A percentile compares a stretch with the other conserved stretches of the same genome.
phyloP scores from a whole-genome alignment of 2,888 invertebrate genomes.

The Drosophila tripunctata region DNA sequence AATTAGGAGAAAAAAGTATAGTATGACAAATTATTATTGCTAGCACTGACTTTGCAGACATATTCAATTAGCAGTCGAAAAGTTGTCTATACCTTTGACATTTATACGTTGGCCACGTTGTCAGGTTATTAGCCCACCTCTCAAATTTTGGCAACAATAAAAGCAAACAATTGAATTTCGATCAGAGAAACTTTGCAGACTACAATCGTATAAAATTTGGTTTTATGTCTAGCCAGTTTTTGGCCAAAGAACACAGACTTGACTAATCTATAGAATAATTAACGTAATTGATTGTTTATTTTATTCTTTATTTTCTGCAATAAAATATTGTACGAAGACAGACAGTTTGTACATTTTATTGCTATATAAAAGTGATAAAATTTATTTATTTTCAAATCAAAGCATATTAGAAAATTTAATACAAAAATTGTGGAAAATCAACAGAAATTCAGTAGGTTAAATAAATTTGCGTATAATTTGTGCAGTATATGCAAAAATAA shows the following conservation, averaged over 20 bases:
- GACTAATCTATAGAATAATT: not conserved
- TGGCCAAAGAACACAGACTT: constrained; percentile 2
- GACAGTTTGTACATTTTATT: not conserved
- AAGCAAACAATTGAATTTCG: constrained; percentile 46
- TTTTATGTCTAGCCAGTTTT: constrained; percentile 13
- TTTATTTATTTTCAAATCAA: too few species aligned
- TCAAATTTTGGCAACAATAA: not conserved
- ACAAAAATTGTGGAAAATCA: too few species aligned
- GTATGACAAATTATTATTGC: constrained; percentile 44
- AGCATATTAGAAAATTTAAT: too few species aligned
- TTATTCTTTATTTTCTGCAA: not conserved
- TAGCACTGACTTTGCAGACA: constrained; percentile 51
- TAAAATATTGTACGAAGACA: too few species aligned
- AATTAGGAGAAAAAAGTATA: not conserved
- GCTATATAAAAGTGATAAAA: too few species aligned
- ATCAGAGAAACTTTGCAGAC: constrained; percentile 60
- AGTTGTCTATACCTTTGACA: constrained; percentile 30
- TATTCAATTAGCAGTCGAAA: constrained; percentile 63
- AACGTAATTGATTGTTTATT: not conserved
- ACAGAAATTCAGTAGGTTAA: not conserved
- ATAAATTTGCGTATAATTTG: not conserved
- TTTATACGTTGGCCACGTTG: constrained; percentile 22
- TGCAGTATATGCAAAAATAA: constrained; percentile 17
- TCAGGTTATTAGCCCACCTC: constrained; percentile 19
- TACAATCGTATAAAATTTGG: constrained; percentile 20